Evolutionary conservation across 2,888 invertebrate species (phyloP).

Genomic region (Cheilosia soror): DNA sequence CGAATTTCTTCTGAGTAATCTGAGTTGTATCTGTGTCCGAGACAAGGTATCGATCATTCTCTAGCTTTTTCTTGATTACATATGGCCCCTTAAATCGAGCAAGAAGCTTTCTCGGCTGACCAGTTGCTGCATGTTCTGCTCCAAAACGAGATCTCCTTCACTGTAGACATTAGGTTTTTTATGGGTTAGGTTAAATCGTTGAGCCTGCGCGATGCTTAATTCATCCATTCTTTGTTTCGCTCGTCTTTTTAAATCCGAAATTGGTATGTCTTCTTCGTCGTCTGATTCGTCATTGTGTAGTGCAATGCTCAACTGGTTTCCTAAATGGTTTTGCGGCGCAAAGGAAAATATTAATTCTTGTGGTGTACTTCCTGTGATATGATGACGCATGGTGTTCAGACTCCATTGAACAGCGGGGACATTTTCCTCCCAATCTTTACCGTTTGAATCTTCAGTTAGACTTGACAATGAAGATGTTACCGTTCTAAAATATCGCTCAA

Average conservation of each 20-base stretch:
- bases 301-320: not conserved
- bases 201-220: not conserved
- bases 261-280: slow-evolving; percentile 3
- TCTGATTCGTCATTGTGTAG: not conserved
- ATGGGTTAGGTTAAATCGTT: not conserved
- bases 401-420: slow-evolving; percentile 56
- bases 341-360: slow-evolving; percentile 52
- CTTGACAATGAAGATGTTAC: slow-evolving; percentile 34
- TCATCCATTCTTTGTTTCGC: not conserved
- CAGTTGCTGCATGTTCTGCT: not conserved
- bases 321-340: slow-evolving; percentile 32
- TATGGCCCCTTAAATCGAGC: not conserved
- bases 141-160: not conserved
- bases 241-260: not conserved
- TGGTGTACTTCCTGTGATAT: slow-evolving; percentile 49
- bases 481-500: slow-evolving; percentile 55
- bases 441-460: slow-evolving; percentile 36
- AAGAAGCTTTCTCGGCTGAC: not conserved
- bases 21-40: not conserved
- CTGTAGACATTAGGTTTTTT: not conserved
- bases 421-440: slow-evolving; percentile 65
- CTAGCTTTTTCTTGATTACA: not conserved
- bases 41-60: not conserved
- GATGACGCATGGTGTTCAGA: slow-evolving; percentile 51
- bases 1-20: slow-evolving; percentile 1